Evolutionary conservation across 2,797 vertebrate species (phyloP).

Genomic region (Potorous gilbertii): DNA sequence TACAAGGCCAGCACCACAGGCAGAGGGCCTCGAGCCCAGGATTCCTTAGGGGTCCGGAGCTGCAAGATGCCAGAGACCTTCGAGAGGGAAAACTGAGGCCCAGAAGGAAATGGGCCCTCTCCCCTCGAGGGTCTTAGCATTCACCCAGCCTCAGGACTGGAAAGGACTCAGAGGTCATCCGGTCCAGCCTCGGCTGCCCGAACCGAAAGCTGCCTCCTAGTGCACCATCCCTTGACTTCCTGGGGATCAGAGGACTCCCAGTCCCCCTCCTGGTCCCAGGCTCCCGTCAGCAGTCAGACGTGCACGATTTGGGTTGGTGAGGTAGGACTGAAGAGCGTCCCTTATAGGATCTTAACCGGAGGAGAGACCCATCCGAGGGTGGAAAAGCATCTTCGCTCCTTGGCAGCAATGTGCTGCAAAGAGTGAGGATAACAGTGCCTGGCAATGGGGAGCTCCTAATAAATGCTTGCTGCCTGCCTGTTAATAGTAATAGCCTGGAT

Average conservation of each 20-base stretch:
- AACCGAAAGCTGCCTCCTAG: not conserved
- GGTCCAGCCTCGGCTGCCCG: not conserved
- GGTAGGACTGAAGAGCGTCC: not conserved
- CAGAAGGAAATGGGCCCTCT: not conserved
- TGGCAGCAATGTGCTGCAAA: not conserved
- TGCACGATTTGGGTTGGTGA: not conserved
- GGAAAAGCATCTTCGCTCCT: not conserved
- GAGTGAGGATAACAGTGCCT: not conserved
- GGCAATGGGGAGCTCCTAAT: not conserved
- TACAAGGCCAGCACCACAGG: not conserved
- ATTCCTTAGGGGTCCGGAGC: conserved; percentile 5
- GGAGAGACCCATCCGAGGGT: not conserved
- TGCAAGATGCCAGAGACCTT: conserved; percentile 30
- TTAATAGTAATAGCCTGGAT: not conserved
- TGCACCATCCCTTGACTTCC: not conserved
- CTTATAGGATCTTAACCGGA: not conserved
- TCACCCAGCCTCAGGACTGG: not conserved
- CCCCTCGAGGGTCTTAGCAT: not conserved
- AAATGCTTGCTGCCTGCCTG: not conserved
- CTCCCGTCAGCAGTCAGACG: not conserved
- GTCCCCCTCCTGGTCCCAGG: not conserved
- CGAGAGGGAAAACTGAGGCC: not conserved
- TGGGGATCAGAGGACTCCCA: not conserved
- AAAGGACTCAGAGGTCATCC: not conserved
- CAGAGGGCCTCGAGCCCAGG: conserved; percentile 30